Evolutionary conservation across 2,888 invertebrate species (phyloP), one percentile per base, ranked within the genome.

Genomic region (Tribolium freemani): DNA sequence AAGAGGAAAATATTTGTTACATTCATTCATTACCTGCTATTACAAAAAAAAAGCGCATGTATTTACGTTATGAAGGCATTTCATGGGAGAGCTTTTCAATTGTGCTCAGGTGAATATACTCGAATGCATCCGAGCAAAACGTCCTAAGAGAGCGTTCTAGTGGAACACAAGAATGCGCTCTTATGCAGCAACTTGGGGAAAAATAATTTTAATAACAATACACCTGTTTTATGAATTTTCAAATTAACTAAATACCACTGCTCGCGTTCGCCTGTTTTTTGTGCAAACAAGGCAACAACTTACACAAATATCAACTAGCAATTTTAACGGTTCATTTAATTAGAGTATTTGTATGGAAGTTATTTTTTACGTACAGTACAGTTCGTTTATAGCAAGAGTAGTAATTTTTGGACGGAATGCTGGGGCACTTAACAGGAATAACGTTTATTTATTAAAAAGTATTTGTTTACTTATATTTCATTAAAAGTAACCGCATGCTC

Each of bases 91-190:
- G 38, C n/a, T 38, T 31, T 56, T 56, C 54, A 56, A 56, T 30
- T 56, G 38, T 38, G 31, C 50, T 16, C 69, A 63, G 69, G 69
- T 69, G 69, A 69, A 69, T 69, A 69, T 58, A 53, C 69, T 69
- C 61, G 54, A 26, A 44, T 54, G 69, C 69, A 56, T 61, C 61
- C 30, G 26, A 70, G 54, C 69, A 61, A 70, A 20, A 53, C 69
- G 54, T 54, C 51, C 16, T 38, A 38, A 38, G 20, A 11, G 53
- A 45, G 53, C 53, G 45, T 58, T 58, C 58, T 45, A 38, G 58
- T 44, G 58, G 45, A 58, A 58, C 58, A 44, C 45, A 21, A 45
- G 58, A 58, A 58, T 58, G 58, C 58, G 45, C 20, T 38, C 45
- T 44, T 38, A 58, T 58, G 58, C 58, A 45, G 58, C 45, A 13